Percentiles rank a stretch among this genome's conserved stretches.
These are phyloP conservation scores for Ctenicera cuprea DNA, from an alignment of 2,888 invertebrate genomes.

Conservation along the genomic window DNA sequence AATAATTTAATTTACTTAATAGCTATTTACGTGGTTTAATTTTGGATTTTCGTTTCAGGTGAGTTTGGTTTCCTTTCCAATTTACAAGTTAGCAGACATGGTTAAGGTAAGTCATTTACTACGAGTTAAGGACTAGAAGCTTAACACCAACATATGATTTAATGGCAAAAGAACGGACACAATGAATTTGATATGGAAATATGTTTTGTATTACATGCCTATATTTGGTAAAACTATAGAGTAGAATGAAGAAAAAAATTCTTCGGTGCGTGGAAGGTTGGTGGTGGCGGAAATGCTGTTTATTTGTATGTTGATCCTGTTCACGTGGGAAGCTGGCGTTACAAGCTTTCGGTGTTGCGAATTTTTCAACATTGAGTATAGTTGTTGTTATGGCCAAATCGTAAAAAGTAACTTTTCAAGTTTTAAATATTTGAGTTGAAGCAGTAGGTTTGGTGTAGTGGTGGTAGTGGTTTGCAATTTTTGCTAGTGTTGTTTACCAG, in stretches of 20 bases:
- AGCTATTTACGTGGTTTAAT: too few species aligned
- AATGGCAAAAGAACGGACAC: too few species aligned
- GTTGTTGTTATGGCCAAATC: not conserved
- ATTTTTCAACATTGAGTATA: slow-evolving; percentile 21
- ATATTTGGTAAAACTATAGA: too few species aligned
- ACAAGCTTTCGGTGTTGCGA: slow-evolving; percentile 1
- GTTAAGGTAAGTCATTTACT: too few species aligned
- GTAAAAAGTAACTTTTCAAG: slow-evolving; percentile 10
- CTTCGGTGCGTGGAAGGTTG: not conserved
- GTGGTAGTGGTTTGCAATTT: slow-evolving; percentile 1
- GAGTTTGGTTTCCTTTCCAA: not conserved
- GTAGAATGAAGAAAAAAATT: not conserved
- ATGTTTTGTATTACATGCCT: too few species aligned
- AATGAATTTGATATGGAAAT: too few species aligned
- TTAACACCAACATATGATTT: too few species aligned
- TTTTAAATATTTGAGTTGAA: slow-evolving; percentile 3
- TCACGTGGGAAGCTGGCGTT: slow-evolving; percentile 14
- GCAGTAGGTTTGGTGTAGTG: slow-evolving; percentile 3
- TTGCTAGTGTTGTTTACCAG: too few species aligned
- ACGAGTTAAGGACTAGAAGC: too few species aligned
- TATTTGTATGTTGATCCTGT: slow-evolving; percentile 24
- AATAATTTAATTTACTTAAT: too few species aligned
- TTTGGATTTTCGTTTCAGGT: not conserved
- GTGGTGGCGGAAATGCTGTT: slow-evolving; percentile 29
- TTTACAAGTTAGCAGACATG: not conserved